These are phyloP conservation scores for Prosopocoilus inquinatus DNA, from an alignment of 2,888 invertebrate genomes.

Conservation along the genomic window DNA sequence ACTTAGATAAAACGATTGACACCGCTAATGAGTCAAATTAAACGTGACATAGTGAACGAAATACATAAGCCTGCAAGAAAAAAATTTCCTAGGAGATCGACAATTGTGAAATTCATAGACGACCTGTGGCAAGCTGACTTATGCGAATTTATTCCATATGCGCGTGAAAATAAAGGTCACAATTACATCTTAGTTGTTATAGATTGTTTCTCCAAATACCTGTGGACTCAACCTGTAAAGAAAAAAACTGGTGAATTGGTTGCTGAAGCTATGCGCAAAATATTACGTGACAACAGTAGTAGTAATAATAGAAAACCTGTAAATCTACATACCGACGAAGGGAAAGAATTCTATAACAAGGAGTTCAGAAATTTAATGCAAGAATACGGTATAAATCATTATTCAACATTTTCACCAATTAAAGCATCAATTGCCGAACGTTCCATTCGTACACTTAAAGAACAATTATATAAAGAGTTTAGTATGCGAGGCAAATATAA, in stretches of 20 bases:
- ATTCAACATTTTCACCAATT: slow-evolving; percentile 23
- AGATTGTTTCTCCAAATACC: slow-evolving; percentile 46
- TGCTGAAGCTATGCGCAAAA: no score
- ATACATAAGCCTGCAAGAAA: slow-evolving; percentile 42
- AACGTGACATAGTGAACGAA: slow-evolving; percentile 28
- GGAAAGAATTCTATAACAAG: slow-evolving; percentile 39
- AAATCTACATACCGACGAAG: slow-evolving; percentile 38
- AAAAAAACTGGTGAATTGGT: slow-evolving; percentile 13
- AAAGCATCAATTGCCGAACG: slow-evolving; percentile 28
- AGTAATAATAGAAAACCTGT: slow-evolving; percentile 21
- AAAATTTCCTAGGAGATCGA: slow-evolving; percentile 40
- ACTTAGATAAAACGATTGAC: background rate
- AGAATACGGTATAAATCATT: slow-evolving; percentile 31
- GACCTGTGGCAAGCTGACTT: slow-evolving; percentile 49
- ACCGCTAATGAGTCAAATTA: no score
- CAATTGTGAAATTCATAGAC: slow-evolving; percentile 42
- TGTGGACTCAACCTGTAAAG: no score
- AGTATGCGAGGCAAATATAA: slow-evolving; percentile 26
- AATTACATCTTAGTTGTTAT: slow-evolving; percentile 44
- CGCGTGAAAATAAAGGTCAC: slow-evolving; percentile 18
- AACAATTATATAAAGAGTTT: no score
- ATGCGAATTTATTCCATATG: no score
- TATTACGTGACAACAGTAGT: background rate
- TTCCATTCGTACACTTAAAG: no score
- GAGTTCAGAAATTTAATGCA: slow-evolving; percentile 31